phyloP scores from a whole-genome alignment of 2,888 invertebrate genomes.

The Tubulanus polymorphus region DNA sequence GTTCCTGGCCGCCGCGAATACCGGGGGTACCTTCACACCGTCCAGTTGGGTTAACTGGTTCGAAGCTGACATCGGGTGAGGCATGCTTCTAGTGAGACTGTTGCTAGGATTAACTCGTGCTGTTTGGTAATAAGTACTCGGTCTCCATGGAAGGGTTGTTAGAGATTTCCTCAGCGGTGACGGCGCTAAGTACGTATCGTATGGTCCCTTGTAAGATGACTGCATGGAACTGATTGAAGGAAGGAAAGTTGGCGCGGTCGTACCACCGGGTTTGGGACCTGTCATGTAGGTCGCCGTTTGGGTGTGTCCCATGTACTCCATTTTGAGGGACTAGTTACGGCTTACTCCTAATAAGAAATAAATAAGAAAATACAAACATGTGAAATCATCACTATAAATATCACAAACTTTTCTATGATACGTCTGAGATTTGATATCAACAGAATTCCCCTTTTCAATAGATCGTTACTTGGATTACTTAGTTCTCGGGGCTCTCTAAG shows the following conservation, averaged over 20 bases:
- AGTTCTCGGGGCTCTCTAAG: too few relatives aligned
- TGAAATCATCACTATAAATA: too few relatives aligned
- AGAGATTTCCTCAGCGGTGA: slow-evolving; percentile 51
- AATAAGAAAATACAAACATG: too few relatives aligned
- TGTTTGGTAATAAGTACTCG: slow-evolving; percentile 50
- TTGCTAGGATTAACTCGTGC: slow-evolving; percentile 45
- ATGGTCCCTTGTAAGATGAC: slow-evolving; percentile 40
- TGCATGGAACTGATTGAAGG: slow-evolving; percentile 70
- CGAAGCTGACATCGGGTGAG: slow-evolving; percentile 43
- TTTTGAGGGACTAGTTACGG: too few relatives aligned
- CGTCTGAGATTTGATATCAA: too few relatives aligned
- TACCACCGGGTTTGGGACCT: slow-evolving; percentile 41
- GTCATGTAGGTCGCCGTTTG: slow-evolving; percentile 54
- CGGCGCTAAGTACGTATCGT: slow-evolving; percentile 50
- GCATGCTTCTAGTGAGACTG: slow-evolving; percentile 41
- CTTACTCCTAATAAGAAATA: too few relatives aligned
- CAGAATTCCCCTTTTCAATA: too few relatives aligned
- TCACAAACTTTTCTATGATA: too few relatives aligned
- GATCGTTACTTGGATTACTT: too few relatives aligned
- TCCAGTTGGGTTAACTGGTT: slow-evolving; percentile 48
- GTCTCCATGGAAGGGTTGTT: slow-evolving; percentile 53
- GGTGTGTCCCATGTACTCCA: slow-evolving; percentile 53
- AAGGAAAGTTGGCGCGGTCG: slow-evolving; percentile 57
- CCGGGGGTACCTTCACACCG: slow-evolving; percentile 51
- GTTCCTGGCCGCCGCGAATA: slow-evolving; percentile 53